Conservation (phyloP, 1,140 invertebrate genomes). For the Kradibia gibbosae region DNA sequence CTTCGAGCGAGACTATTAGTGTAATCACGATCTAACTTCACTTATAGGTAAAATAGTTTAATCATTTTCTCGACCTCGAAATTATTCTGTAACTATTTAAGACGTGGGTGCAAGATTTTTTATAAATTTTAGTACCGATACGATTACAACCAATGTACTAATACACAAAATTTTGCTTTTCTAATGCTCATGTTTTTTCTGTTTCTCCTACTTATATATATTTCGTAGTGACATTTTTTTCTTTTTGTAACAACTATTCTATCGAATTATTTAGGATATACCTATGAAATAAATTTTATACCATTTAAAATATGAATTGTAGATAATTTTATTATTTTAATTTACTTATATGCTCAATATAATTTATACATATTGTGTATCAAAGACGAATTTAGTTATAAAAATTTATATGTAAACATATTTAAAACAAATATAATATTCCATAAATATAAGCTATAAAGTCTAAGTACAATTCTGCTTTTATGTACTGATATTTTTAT, state of each 20-base stretch:
- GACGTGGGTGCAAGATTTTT: constrained; percentile 13
- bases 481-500: not conserved
- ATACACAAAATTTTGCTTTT: not conserved
- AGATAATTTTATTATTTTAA: too few relatives aligned
- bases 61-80: constrained; percentile 7
- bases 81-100: constrained; percentile 10
- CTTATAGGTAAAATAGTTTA: constrained; percentile 26
- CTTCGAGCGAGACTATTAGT: constrained; percentile 14
- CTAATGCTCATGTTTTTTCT: not conserved
- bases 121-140: not conserved
- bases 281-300: too few relatives aligned
- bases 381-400: too few relatives aligned
- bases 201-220: too few relatives aligned
- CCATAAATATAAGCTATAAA: too few relatives aligned
- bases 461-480: too few relatives aligned
- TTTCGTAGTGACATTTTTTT: too few relatives aligned
- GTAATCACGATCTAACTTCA: constrained; percentile 8
- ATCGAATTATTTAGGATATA: not conserved
- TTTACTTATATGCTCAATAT: too few relatives aligned
- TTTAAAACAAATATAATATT: too few relatives aligned
- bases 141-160: not conserved
- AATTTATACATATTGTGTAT: too few relatives aligned
- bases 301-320: too few relatives aligned
- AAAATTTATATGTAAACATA: too few relatives aligned
- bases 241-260: not conserved